Percentiles rank a stretch among this genome's conserved stretches.
Evolutionary conservation across 2,113 vertebrate genomes (phyloP).

Genomic region (Cervus canadensis): DNA sequence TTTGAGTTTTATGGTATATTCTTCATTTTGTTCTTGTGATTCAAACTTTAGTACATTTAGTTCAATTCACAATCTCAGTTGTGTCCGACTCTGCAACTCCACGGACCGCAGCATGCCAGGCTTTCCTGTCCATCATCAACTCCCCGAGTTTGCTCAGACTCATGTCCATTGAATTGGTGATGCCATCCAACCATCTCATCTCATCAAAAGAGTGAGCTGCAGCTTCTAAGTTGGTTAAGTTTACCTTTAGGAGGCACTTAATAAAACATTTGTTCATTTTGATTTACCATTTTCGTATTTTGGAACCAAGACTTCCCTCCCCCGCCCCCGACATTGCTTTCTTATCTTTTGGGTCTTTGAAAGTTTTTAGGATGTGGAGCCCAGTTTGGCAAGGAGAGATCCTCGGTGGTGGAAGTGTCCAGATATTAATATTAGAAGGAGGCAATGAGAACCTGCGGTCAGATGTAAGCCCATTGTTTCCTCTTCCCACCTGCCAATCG

Average conservation of each 20-base stretch:
- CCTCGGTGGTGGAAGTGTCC: neutral
- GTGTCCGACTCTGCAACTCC: neutral
- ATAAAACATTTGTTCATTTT: neutral
- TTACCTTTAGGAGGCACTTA: neutral
- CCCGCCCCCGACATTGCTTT: neutral
- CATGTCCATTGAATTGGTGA: neutral
- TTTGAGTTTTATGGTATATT: neutral
- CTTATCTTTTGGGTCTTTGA: neutral
- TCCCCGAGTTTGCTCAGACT: neutral
- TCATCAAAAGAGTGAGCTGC: neutral
- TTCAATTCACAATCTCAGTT: neutral
- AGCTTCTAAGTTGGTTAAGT: neutral
- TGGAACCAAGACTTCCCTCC: neutral
- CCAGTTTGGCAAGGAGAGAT: neutral
- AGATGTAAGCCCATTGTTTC: neutral
- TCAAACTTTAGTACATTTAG: neutral
- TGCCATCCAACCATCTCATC: neutral
- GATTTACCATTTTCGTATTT: neutral
- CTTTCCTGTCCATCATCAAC: neutral
- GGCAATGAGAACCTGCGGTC: neutral
- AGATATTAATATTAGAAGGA: neutral
- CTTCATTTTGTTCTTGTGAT: conserved; percentile 3
- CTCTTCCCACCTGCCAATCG: neutral
- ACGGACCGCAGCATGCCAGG: neutral
- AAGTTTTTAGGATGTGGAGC: neutral